Base-by-base conservation (phyloP, 2,888 invertebrate species). In the Strigamia maritima region DNA sequence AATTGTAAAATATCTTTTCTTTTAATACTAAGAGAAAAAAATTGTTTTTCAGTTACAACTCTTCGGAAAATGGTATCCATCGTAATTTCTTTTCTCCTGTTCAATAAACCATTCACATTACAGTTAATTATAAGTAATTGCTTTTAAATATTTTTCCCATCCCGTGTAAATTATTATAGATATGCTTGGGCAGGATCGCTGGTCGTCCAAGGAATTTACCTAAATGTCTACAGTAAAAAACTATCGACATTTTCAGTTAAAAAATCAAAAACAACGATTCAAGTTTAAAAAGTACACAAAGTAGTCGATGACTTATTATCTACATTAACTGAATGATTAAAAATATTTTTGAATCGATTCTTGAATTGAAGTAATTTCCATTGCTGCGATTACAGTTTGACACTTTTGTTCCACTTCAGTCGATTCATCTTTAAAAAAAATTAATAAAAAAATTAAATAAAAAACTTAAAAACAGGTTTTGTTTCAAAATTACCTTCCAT, bases 51-150 rank as follows among this genome's bases (percentile, higher is more conserved):
- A 87, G 94, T 97, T 0, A 95, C 95, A 14, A 95, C 94, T 0
- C 93, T 92, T 84, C 88, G 95, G 76, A 97, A 98, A 87, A 96
- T 95, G 0, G 89, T 98, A 22, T 95, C 97, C 2, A 97, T 98
- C 79, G 88, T 94, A 40, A 89, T 98, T 82, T 98, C 97, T 0
- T 98, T 98, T 87, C 82, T 97, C 79, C 90, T 97, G 84, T 98
- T 98, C 85, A 91, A 92, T 85, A 98, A 98, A 87, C 97, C 97
- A 2, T 97, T 96, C 84, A 93, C 94, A 26, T 90, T 93, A 83
- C 94, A 95, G 93, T 97, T 60, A 22, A 28, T 24, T 28, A 28
- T 19, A 22, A 16, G 31, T n/a, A 2, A 16, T n/a, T 16, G 2
- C n/a, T 26, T 16, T 12, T 16, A 7, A 26, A 28, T 31, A 1